Conservation (phyloP, 2,888 invertebrate genomes). For the Griposia aprilina region DNA sequence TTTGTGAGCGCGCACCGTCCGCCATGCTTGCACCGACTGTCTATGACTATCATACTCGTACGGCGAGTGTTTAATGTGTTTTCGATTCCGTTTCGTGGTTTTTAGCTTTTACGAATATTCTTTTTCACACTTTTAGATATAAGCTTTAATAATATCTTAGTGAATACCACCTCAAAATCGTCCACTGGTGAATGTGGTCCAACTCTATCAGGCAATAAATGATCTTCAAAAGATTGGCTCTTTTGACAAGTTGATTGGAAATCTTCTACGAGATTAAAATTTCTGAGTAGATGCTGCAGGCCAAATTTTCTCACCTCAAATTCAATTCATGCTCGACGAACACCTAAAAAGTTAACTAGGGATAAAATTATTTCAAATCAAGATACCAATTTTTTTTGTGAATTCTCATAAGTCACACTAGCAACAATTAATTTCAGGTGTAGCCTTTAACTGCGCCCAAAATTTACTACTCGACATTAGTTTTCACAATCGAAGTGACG, state of each 20-base stretch:
- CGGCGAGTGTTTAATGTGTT: conserved; percentile 65
- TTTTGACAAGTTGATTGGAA: not conserved
- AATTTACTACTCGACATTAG: conserved; percentile 44
- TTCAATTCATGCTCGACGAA: not conserved
- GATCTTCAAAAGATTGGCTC: not conserved
- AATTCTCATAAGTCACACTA: not conserved
- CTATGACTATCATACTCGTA: conserved; percentile 76
- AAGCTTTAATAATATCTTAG: not conserved
- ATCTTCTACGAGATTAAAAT: not conserved
- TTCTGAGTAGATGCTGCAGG: not conserved
- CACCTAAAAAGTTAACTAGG: not conserved
- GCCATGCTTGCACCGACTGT: conserved; percentile 63
- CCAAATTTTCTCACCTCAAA: not conserved
- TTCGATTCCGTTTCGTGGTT: conserved; percentile 61
- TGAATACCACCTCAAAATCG: not conserved
- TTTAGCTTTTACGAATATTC: conserved; percentile 34
- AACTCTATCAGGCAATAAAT: not conserved
- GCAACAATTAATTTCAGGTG: not conserved
- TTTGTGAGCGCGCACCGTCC: conserved; percentile 81
- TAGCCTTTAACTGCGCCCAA: conserved; percentile 33
- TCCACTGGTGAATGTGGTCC: not conserved
- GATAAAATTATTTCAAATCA: not conserved
- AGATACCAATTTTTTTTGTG: not conserved
- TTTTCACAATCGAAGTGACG: conserved; percentile 60
- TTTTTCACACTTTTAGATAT: conserved; percentile 8